Conservation (phyloP, 1,140 invertebrate genomes). For the Zaprionus tsacasi region DNA sequence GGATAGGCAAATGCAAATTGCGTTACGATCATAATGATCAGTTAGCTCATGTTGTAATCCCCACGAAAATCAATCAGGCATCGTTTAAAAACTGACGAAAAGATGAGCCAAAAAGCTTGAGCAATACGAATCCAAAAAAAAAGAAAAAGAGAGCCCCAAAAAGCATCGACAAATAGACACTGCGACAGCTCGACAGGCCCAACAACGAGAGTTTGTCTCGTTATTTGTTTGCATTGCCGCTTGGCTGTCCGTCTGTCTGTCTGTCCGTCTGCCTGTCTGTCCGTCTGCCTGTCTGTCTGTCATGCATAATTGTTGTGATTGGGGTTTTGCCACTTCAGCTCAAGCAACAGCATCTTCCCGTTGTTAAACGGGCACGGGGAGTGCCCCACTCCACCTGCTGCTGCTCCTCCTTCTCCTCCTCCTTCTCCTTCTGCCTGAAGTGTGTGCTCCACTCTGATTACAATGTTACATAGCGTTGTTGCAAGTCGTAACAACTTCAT, state of each 20-base stretch:
- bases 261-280: no score
- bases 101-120: constrained; percentile 57
- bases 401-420: neutral
- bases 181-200: neutral
- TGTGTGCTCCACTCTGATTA: constrained; percentile 54
- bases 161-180: constrained; percentile 2
- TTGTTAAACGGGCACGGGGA: neutral
- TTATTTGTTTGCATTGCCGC: constrained; percentile 44
- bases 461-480: constrained; percentile 30
- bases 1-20: constrained; percentile 63
- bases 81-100: constrained; percentile 54
- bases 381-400: neutral
- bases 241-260: neutral
- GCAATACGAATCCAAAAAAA: constrained; percentile 16
- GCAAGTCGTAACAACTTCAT: constrained; percentile 9
- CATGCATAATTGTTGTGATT: constrained; percentile 37
- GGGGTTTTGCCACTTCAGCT: constrained; percentile 42
- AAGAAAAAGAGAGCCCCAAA: neutral
- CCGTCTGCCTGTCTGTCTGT: neutral
- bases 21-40: constrained; percentile 73
- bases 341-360: neutral
- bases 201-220: constrained; percentile 14
- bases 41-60: constrained; percentile 69
- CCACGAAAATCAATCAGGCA: constrained; percentile 63
- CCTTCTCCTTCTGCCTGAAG: constrained; percentile 38